Evolutionary conservation across 2,888 invertebrate species (phyloP).

Genomic region (Eupithecia vulgata): DNA sequence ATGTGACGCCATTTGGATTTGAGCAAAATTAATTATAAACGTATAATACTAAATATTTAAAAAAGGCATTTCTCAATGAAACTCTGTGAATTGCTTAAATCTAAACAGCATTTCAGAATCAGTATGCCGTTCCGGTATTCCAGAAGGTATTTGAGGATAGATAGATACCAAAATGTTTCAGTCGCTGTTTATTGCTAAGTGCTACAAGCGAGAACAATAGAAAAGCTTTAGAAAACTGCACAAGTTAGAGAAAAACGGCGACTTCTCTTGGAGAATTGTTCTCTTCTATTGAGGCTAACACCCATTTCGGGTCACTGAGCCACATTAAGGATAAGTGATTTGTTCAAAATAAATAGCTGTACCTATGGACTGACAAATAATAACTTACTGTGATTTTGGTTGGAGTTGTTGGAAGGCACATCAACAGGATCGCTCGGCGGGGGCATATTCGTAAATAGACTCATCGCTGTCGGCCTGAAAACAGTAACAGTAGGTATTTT

Average conservation of each 20-base stretch:
- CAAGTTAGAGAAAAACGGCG: neutral
- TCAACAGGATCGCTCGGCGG: constrained; percentile 86
- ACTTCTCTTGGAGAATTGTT: neutral
- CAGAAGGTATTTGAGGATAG: neutral
- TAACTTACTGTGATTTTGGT: constrained; percentile 64
- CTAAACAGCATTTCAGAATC: neutral
- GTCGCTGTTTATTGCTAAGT: neutral
- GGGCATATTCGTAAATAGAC: constrained; percentile 84
- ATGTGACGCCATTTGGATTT: neutral
- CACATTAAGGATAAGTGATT: neutral
- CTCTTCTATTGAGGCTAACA: neutral
- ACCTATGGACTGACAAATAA: neutral
- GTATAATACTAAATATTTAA: no score
- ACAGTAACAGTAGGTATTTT: constrained; percentile 4
- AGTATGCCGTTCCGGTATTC: neutral
- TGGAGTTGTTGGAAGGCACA: constrained; percentile 76
- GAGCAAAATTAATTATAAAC: neutral
- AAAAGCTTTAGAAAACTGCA: neutral
- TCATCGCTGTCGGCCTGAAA: constrained; percentile 86
- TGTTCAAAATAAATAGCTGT: neutral
- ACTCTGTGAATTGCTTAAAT: neutral
- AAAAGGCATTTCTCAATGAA: neutral
- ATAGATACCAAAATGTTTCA: neutral
- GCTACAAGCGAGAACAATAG: neutral
- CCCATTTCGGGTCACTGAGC: neutral